Percentiles rank a stretch among this genome's conserved stretches.
Evolutionary conservation across 2,113 vertebrate species (phyloP).

Genomic region (Erinaceus europaeus): DNA sequence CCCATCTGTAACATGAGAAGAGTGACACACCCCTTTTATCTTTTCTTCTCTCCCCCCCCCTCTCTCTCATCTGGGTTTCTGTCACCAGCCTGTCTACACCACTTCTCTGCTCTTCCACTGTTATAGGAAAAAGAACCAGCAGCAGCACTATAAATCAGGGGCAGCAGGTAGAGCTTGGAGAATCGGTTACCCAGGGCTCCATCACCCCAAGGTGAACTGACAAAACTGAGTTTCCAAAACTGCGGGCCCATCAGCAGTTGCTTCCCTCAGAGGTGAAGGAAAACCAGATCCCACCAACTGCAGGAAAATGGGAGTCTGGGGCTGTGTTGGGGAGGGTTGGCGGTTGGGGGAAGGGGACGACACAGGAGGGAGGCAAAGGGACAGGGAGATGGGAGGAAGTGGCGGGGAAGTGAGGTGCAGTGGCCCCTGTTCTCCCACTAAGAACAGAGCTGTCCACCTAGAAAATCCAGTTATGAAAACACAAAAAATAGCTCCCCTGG

Average conservation of each 20-base stretch:
- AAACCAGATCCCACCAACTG: neutral
- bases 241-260: neutral
- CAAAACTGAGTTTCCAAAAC: constrained; percentile 10
- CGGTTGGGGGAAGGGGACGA: too few species aligned
- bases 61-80: neutral
- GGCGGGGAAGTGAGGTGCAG: neutral
- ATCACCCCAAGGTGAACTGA: neutral
- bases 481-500: too few species aligned
- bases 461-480: too few species aligned
- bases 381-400: rapidly evolving
- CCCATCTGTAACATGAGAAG: neutral
- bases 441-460: neutral
- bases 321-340: rapidly evolving
- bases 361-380: too few species aligned
- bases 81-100: neutral
- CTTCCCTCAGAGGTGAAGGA: neutral
- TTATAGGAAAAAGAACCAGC: neutral
- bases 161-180: neutral
- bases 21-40: neutral
- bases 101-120: neutral
- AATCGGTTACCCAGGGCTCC: neutral
- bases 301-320: rapidly evolving
- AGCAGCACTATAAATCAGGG: neutral
- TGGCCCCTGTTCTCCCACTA: neutral
- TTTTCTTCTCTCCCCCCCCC: neutral